These are phyloP conservation scores for Stegostoma tigrinum DNA, from an alignment of 2,113 vertebrate species.

Conservation along the genomic window DNA sequence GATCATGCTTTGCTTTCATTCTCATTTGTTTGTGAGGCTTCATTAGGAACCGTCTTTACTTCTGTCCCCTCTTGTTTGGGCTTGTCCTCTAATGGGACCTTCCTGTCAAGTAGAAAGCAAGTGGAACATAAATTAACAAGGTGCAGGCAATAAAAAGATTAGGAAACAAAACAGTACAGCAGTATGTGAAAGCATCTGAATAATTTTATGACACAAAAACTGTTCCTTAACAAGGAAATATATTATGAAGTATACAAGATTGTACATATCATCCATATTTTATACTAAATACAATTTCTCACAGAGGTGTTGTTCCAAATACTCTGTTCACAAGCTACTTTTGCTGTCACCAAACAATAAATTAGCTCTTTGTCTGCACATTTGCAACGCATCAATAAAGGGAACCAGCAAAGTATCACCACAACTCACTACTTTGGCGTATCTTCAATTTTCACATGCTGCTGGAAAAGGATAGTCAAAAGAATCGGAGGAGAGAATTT, in stretches of 20 bases:
- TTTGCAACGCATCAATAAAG: background rate
- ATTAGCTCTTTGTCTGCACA: background rate
- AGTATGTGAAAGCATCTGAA: background rate
- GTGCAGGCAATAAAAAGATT: background rate
- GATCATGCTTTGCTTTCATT: slow-evolving; percentile 86
- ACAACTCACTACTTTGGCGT: background rate
- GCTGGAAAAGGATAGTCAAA: background rate
- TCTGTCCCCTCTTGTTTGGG: slow-evolving; percentile 64
- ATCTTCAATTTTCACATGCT: background rate
- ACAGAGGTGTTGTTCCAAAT: background rate
- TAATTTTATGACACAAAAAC: background rate
- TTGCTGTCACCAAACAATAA: background rate
- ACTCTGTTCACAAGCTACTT: background rate
- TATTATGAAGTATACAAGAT: background rate
- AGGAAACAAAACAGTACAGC: background rate
- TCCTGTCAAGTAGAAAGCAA: slow-evolving; percentile 59
- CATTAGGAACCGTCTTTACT: slow-evolving; percentile 75
- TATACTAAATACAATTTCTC: background rate
- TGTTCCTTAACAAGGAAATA: background rate
- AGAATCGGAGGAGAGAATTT: slow-evolving; percentile 8
- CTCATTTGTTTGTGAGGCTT: slow-evolving; percentile 77
- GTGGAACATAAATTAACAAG: background rate
- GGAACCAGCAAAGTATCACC: background rate
- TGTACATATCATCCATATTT: background rate
- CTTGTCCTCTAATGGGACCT: slow-evolving; percentile 70